Evolutionary conservation across 2,113 vertebrate species (phyloP).

Genomic region (Grus americana): DNA sequence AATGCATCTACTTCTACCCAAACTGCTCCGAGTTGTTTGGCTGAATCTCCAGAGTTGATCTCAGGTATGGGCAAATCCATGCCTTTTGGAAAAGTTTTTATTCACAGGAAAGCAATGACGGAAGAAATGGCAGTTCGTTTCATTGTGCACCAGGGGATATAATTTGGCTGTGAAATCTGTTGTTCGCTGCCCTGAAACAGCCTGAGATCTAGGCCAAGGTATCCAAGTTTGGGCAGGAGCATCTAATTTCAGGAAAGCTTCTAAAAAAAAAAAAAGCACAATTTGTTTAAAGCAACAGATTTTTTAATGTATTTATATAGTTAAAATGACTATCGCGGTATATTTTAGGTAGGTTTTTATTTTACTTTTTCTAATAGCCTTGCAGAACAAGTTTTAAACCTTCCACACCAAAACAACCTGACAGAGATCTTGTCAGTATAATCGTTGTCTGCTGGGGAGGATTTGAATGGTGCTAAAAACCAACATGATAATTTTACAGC

Average conservation of each 20-base stretch:
- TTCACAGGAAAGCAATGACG: background rate
- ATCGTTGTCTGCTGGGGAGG: background rate
- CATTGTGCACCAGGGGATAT: background rate
- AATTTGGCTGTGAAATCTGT: background rate
- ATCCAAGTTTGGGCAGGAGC: background rate
- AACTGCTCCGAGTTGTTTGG: background rate
- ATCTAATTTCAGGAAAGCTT: slow-evolving; percentile 5
- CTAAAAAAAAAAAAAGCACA: background rate
- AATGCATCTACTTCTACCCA: background rate
- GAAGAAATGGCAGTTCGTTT: background rate
- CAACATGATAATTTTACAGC: background rate
- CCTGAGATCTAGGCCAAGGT: background rate
- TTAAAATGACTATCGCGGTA: background rate
- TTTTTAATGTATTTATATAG: background rate
- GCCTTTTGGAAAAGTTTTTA: background rate
- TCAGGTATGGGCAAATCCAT: background rate
- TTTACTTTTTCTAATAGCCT: background rate
- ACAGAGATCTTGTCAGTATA: background rate
- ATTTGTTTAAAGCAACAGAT: background rate
- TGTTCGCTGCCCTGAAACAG: background rate
- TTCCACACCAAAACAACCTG: background rate
- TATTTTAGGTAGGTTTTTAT: background rate
- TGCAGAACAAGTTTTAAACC: background rate
- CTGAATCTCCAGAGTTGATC: background rate
- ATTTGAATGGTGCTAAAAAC: background rate